These are phyloP conservation scores for Hyposoter didymator DNA, from an alignment of 2,888 invertebrate species.

Conservation along the genomic window DNA sequence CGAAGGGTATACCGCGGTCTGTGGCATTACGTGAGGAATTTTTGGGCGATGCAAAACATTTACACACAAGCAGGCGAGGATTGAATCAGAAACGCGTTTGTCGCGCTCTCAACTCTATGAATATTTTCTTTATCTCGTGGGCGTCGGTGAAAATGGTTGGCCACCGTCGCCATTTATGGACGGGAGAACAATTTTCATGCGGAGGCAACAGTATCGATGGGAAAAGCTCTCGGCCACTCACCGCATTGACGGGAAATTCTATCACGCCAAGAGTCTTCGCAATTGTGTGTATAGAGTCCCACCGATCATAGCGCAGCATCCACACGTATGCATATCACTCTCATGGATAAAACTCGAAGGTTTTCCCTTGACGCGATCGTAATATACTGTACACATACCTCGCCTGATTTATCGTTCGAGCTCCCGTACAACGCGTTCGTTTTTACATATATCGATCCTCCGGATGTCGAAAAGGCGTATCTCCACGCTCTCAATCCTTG, in stretches of 20 bases:
- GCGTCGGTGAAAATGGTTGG: conserved; percentile 4
- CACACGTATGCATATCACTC: conserved; percentile 28
- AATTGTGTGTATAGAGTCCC: conserved; percentile 5
- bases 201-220: conserved; percentile 31
- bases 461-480: conserved; percentile 28
- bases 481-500: not conserved
- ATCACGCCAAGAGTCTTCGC: not conserved
- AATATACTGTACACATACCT: conserved; percentile 58
- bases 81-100: conserved; percentile 21
- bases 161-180: conserved; percentile 3
- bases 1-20: not conserved
- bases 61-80: not conserved
- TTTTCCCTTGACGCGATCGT: conserved; percentile 37
- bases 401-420: conserved; percentile 61
- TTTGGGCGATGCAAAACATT: not conserved
- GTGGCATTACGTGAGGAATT: not conserved
- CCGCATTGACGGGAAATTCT: conserved; percentile 28
- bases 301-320: conserved; percentile 7
- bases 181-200: conserved; percentile 25
- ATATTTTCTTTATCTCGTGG: conserved; percentile 24
- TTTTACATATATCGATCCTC: conserved; percentile 28
- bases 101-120: conserved; percentile 15
- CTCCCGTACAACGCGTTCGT: conserved; percentile 52
- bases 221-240: conserved; percentile 40
- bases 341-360: conserved; percentile 50